Evolutionary conservation across 2,113 vertebrate genomes (phyloP).

Genomic region (Sphyrna mokarran): DNA sequence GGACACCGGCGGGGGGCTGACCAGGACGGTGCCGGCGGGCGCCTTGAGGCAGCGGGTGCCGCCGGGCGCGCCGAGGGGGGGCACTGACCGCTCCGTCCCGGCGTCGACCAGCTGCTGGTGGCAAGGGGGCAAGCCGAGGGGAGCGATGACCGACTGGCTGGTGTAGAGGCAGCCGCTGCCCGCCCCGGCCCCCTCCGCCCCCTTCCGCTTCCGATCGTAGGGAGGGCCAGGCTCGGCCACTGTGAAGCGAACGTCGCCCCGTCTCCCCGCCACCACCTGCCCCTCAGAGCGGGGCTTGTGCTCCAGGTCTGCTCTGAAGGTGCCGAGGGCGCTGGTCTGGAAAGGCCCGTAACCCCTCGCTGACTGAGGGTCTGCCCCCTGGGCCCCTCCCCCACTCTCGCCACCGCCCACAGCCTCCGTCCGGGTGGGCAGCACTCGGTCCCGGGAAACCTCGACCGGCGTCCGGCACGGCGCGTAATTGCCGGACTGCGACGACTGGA

Average conservation of each 20-base stretch:
- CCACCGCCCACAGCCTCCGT: too few relatives aligned
- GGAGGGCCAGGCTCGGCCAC: neutral
- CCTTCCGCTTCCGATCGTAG: neutral
- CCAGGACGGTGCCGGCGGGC: neutral
- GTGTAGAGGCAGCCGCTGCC: neutral
- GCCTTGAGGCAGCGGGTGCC: too few relatives aligned
- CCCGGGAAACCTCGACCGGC: neutral
- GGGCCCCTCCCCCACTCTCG: neutral
- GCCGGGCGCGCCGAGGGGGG: too few relatives aligned
- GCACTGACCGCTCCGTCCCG: too few relatives aligned
- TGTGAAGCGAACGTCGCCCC: neutral
- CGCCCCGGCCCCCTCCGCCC: too few relatives aligned
- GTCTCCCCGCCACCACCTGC: too few relatives aligned
- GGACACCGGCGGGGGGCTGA: neutral
- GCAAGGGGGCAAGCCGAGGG: too few relatives aligned
- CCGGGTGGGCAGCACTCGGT: neutral
- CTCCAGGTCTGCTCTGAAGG: too few relatives aligned
- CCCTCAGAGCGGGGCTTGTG: neutral
- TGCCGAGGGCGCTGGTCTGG: too few relatives aligned
- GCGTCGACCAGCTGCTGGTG: too few relatives aligned
- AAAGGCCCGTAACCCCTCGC: too few relatives aligned
- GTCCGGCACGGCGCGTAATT: neutral
- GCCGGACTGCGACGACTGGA: neutral
- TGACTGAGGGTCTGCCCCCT: too few relatives aligned
- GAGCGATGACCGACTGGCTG: neutral